A percentile compares a stretch with the other conserved stretches of the same genome.
phyloP scores from a whole-genome alignment of 2,113 vertebrate genomes.

The Polyodon spathula region DNA sequence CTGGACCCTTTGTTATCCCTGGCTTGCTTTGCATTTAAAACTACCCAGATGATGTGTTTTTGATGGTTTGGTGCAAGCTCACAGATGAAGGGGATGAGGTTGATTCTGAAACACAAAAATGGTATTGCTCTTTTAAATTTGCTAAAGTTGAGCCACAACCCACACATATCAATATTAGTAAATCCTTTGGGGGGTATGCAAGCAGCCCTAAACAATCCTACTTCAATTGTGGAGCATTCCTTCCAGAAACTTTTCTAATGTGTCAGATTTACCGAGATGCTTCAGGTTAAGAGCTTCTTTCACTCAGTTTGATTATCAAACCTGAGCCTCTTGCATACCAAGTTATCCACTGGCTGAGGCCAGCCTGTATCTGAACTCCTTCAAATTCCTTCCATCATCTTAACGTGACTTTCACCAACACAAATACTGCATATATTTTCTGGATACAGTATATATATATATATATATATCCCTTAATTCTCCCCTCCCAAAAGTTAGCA shows the following conservation, averaged over 20 bases:
- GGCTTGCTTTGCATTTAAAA: neutral
- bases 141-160: conserved; percentile 14
- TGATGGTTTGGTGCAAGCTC: neutral
- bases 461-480: neutral
- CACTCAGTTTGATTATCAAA: conserved; percentile 21
- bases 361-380: neutral
- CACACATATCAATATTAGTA: conserved; percentile 14
- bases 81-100: neutral
- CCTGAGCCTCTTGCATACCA: neutral
- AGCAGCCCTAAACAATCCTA: too few species aligned
- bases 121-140: conserved; percentile 8
- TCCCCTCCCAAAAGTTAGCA: conserved; percentile 54
- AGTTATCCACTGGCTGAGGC: neutral
- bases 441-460: too few species aligned
- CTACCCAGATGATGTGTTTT: conserved; percentile 18
- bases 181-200: conserved; percentile 16
- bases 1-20: too few species aligned
- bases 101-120: neutral
- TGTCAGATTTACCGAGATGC: too few species aligned
- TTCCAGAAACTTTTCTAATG: too few species aligned
- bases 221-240: too few species aligned
- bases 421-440: too few species aligned
- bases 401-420: too few species aligned
- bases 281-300: neutral
- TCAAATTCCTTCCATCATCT: too few species aligned